Conservation (phyloP, 2,113 vertebrate genomes). For the Pionites leucogaster region DNA sequence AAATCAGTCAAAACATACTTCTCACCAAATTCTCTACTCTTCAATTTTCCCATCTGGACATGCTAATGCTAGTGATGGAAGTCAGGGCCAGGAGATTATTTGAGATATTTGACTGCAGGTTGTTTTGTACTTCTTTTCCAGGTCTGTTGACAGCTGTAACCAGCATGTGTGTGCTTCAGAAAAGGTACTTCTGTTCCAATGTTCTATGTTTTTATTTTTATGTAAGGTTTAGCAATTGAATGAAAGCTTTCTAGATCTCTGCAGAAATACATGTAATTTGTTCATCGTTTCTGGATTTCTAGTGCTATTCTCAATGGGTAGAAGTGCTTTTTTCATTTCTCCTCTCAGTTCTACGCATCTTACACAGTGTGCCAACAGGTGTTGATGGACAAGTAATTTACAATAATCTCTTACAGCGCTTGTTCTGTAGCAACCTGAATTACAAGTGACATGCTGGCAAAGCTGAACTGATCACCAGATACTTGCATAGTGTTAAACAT, state of each 20-base stretch:
- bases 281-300: conserved; percentile 36
- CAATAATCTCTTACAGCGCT: conserved; percentile 70
- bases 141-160: conserved; percentile 7
- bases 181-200: background rate
- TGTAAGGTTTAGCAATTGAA: background rate
- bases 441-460: conserved; percentile 67
- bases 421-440: conserved; percentile 72
- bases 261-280: background rate
- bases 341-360: conserved; percentile 55
- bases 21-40: background rate
- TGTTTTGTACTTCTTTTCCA: background rate
- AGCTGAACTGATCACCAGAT: conserved; percentile 61
- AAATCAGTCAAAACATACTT: background rate
- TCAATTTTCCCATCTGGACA: background rate
- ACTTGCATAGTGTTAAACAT: conserved; percentile 66
- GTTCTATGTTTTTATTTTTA: conserved; percentile 1
- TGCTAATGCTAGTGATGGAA: background rate
- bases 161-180: background rate
- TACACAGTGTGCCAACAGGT: conserved; percentile 51
- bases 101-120: background rate
- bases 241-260: background rate
- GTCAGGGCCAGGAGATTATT: background rate
- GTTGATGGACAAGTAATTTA: conserved; percentile 67
- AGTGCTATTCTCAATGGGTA: conserved; percentile 1
- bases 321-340: conserved; percentile 59